Percentiles rank a stretch among this genome's conserved stretches.
Conservation (phyloP, 1,140 invertebrate genomes). For the Dufourea novaeangliae region DNA sequence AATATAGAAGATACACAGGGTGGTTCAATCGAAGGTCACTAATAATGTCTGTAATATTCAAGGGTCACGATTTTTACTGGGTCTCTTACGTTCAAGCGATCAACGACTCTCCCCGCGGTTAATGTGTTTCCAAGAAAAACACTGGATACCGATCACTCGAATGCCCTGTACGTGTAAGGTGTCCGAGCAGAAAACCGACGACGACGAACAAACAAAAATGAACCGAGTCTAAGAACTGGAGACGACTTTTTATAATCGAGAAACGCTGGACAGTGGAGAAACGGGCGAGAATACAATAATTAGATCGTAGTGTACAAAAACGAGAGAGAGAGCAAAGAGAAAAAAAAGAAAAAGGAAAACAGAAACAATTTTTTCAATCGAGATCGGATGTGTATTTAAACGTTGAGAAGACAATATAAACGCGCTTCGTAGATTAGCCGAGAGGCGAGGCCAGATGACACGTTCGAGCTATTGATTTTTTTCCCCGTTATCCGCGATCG, state of each 20-base stretch:
- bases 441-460: constrained; percentile 10
- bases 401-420: not conserved
- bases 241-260: constrained; percentile 3
- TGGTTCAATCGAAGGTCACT: too few species aligned
- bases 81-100: too few species aligned
- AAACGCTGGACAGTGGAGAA: not conserved
- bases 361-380: not conserved
- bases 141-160: not conserved
- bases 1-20: too few species aligned
- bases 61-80: too few species aligned
- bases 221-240: not conserved
- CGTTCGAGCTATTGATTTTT: constrained; percentile 9
- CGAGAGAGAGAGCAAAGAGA: not conserved
- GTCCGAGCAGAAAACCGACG: not conserved
- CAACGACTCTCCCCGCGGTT: not conserved
- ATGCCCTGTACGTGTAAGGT: not conserved
- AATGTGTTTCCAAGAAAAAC: not conserved
- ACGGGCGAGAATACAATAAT: constrained; percentile 19
- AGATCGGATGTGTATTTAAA: not conserved
- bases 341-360: not conserved
- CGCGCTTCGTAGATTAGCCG: not conserved
- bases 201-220: not conserved
- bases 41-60: too few species aligned
- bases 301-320: constrained; percentile 13
- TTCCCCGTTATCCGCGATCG: not conserved